Percentiles rank a stretch among this genome's conserved stretches.
Conservation (phyloP, 2,888 invertebrate genomes). For the Troides oblongomaculatus region DNA sequence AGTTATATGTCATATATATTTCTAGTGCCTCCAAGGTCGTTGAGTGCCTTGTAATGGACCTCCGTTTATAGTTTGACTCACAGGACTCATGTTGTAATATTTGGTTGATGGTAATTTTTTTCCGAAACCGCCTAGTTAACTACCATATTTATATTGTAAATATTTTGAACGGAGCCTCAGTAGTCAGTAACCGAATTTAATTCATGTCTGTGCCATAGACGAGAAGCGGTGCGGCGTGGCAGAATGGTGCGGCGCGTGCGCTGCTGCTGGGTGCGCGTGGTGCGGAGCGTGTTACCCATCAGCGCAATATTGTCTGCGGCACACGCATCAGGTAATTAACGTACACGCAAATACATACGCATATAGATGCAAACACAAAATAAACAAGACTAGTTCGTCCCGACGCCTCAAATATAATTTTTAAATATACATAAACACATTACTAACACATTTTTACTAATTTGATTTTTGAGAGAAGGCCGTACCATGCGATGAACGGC, state of each 20-base stretch:
- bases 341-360: neutral
- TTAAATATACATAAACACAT: too few relatives aligned
- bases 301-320: conserved; percentile 52
- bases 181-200: too few relatives aligned
- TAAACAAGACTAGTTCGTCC: too few relatives aligned
- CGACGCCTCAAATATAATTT: too few relatives aligned
- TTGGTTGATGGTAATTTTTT: neutral
- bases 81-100: neutral
- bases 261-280: conserved; percentile 70
- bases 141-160: too few relatives aligned
- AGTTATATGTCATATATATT: conserved; percentile 30
- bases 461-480: too few relatives aligned
- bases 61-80: too few relatives aligned
- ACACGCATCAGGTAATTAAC: conserved; percentile 48
- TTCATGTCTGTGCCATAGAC: conserved; percentile 42
- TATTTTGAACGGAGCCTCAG: too few relatives aligned
- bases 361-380: neutral
- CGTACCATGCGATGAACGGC: too few relatives aligned
- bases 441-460: too few relatives aligned
- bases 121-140: too few relatives aligned
- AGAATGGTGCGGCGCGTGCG: conserved; percentile 62
- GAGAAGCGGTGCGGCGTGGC: conserved; percentile 52
- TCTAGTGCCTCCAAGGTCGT: neutral
- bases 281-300: conserved; percentile 61
- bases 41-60: too few relatives aligned